Base-by-base conservation (phyloP, 2,797 vertebrate genomes). In the Fringilla coelebs region DNA sequence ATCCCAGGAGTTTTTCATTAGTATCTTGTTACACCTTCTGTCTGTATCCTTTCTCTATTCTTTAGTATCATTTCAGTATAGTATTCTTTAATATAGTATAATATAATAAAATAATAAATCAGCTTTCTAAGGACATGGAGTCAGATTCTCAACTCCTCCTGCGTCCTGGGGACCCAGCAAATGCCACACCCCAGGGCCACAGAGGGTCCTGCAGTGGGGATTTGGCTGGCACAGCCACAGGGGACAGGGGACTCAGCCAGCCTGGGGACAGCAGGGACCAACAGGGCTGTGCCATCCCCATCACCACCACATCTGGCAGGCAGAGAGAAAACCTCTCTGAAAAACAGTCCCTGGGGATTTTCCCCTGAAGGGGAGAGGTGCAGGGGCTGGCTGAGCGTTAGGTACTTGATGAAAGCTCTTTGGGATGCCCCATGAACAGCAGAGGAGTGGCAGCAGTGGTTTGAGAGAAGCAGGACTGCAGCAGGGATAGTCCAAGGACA, bases 181-280 rank as follows among this genome's bases (percentile, higher is more conserved):
- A 29, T 17, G 7, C 28, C 49, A 29, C 3, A 38, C 5, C 16
- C 28, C 1, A 0, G 31, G 36, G 18, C 40, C 68, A 2, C 2
- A 2, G 15, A 9, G 17, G 17, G 13, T 34, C 83, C 75, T 74
- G 57, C 48, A 17, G 18, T 4, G 13, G 11, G 41, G 7, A 12
- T 19, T 29, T 61, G 60, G 48, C 61, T 82, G 36, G 4, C 57
- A 32, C 34, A 52, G 60, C 43, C 3, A 0, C 18, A 32, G 58
- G 51, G 49, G 36, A 52, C 36, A 36, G 57, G 38, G 46, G 43
- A 40, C 9, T 31, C 68, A 46, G 26, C 38, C 48, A 75, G n/a
- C 36, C 58, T 1, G 3, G 79, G 36, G 24, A 14, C 7, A 2
- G 29, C 74, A 61, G 46, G 28, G 29, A 58, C 34, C 58, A 31